Evolutionary conservation across 1,140 invertebrate genomes (phyloP).

Genomic region (Myzus persicae): DNA sequence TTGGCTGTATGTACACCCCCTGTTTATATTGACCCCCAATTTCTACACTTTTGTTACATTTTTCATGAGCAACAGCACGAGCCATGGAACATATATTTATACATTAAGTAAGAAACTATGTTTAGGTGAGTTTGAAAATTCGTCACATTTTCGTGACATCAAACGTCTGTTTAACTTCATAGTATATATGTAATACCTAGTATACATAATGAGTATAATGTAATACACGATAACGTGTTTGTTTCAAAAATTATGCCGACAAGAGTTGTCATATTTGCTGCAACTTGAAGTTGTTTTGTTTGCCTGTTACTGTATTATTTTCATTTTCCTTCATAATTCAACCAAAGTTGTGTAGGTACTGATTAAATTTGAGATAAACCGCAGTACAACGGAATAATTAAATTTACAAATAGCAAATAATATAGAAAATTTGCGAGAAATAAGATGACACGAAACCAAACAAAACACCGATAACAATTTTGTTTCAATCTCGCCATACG

Average conservation of each 20-base stretch:
- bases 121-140: not conserved
- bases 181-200: too few species aligned
- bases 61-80: not conserved
- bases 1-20: not conserved
- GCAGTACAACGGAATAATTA: too few species aligned
- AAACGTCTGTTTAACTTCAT: not conserved
- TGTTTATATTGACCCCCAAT: rapidly evolving
- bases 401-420: too few species aligned
- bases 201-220: too few species aligned
- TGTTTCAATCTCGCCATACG: not conserved
- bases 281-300: not conserved
- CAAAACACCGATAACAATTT: not conserved
- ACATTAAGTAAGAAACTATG: not conserved
- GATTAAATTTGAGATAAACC: not conserved
- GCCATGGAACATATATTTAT: not conserved
- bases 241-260: not conserved
- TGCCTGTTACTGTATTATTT: not conserved
- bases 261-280: not conserved
- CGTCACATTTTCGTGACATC: not conserved
- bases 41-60: not conserved
- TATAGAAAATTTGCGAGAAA: not conserved
- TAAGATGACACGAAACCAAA: too few species aligned
- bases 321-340: not conserved
- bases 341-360: not conserved
- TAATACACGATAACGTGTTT: not conserved